Evolutionary conservation across 1,140 invertebrate genomes (phyloP).

Genomic region (Sitobion miscanthi): DNA sequence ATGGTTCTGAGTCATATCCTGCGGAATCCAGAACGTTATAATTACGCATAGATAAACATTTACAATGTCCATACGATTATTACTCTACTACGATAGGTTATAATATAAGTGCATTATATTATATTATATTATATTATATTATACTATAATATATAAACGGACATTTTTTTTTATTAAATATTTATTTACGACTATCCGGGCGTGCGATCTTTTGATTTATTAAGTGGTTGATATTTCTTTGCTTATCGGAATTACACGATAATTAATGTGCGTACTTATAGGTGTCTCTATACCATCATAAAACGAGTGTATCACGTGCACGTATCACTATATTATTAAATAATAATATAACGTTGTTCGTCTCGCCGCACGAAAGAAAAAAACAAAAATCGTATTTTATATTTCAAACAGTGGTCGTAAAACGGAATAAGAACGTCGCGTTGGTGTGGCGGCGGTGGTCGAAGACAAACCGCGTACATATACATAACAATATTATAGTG

Average conservation of each 20-base stretch:
- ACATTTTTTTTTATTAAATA: not conserved
- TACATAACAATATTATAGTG: not conserved
- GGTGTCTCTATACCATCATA: not conserved
- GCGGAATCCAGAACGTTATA: not conserved
- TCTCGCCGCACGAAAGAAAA: not conserved
- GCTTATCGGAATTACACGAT: not conserved
- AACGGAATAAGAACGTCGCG: not conserved
- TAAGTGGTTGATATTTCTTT: constrained; percentile 6
- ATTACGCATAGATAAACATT: not conserved
- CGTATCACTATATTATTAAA: not conserved
- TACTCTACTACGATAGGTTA: not conserved
- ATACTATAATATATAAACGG: not conserved
- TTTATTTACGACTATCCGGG: not conserved
- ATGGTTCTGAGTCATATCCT: not conserved
- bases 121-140: not conserved
- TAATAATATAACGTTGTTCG: not conserved
- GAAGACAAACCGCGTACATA: not conserved
- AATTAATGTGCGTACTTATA: not conserved
- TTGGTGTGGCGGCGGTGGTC: not conserved
- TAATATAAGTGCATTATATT: not conserved
- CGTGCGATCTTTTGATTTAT: not conserved
- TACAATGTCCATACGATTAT: not conserved
- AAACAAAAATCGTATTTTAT: not conserved
- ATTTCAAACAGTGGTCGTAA: not conserved
- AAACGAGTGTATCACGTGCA: not conserved